A percentile compares a stretch with the other conserved stretches of the same genome.
phyloP scores from a whole-genome alignment of 2,888 invertebrate species.

The Amphipyra berbera region DNA sequence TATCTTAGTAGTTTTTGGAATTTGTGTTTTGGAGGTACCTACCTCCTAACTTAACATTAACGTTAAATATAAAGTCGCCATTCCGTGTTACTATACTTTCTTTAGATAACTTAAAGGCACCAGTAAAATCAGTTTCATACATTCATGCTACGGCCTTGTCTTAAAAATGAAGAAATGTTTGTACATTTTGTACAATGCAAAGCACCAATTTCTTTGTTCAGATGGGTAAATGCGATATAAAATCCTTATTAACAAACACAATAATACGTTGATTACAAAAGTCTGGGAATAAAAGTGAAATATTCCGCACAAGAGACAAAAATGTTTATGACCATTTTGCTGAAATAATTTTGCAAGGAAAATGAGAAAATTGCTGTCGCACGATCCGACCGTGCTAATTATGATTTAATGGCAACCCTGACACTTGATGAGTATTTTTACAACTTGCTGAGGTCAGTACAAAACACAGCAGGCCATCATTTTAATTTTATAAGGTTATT shows the following conservation, averaged over 20 bases:
- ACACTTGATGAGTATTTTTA: constrained; percentile 60
- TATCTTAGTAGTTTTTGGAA: too few species aligned
- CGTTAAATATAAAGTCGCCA: too few species aligned
- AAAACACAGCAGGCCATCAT: constrained; percentile 22
- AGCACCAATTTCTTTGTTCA: not conserved
- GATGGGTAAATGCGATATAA: constrained; percentile 16
- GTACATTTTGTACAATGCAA: too few species aligned
- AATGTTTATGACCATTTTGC: constrained; percentile 52
- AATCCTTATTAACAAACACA: constrained; percentile 42
- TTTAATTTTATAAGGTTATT: constrained; percentile 12
- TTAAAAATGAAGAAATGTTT: too few species aligned
- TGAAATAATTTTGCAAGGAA: constrained; percentile 55
- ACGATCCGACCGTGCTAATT: constrained; percentile 66
- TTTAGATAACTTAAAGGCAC: too few species aligned
- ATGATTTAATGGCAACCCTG: constrained; percentile 70
- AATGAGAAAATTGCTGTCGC: constrained; percentile 63
- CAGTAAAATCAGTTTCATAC: too few species aligned
- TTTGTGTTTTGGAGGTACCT: too few species aligned
- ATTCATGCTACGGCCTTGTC: too few species aligned
- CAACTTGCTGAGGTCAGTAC: constrained; percentile 39
- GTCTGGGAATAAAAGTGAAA: constrained; percentile 48
- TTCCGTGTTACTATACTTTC: not conserved
- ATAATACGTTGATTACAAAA: constrained; percentile 47
- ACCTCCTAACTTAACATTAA: too few species aligned
- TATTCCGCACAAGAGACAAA: constrained; percentile 54